These are phyloP conservation scores for Alligator mississippiensis DNA, from an alignment of 2,113 vertebrate species.

Conservation along the genomic window DNA sequence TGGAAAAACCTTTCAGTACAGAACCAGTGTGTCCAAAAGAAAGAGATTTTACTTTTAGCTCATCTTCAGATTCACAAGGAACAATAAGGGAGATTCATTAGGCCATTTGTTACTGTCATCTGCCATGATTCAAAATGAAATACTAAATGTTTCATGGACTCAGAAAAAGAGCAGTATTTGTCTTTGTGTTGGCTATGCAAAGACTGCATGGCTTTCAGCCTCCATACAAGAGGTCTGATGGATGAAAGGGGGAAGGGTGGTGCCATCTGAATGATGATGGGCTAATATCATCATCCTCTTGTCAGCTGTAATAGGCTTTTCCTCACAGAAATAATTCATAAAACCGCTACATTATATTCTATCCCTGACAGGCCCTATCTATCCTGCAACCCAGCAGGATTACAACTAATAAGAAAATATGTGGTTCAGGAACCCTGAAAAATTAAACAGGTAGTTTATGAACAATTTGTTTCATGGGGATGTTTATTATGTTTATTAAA, in stretches of 20 bases:
- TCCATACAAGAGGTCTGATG: slow-evolving; percentile 90
- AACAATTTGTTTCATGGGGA: slow-evolving; percentile 97
- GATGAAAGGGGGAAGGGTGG: slow-evolving; percentile 96
- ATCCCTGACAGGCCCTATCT: slow-evolving; percentile 97
- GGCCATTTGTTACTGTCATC: slow-evolving; percentile 98
- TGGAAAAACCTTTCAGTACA: slow-evolving; percentile 39
- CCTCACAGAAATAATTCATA: slow-evolving; percentile 99
- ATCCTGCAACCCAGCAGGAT: slow-evolving; percentile 97
- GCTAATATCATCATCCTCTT: slow-evolving; percentile 99
- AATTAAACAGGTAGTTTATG: slow-evolving; percentile 99
- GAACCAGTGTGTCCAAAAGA: slow-evolving; percentile 62
- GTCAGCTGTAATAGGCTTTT: slow-evolving; percentile 99
- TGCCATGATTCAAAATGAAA: slow-evolving; percentile 99
- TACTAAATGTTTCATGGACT: slow-evolving; percentile 99
- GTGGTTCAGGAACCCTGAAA: slow-evolving; percentile 98
- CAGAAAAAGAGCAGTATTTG: slow-evolving; percentile 97
- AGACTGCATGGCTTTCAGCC: slow-evolving; percentile 83
- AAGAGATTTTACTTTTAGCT: slow-evolving; percentile 86
- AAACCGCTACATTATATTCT: slow-evolving; percentile 97
- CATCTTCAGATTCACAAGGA: slow-evolving; percentile 89
- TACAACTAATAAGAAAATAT: slow-evolving; percentile 99
- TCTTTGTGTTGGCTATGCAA: slow-evolving; percentile 94
- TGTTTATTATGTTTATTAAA: slow-evolving; percentile 98
- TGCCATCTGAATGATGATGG: slow-evolving; percentile 99
- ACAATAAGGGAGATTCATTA: slow-evolving; percentile 99